Evolutionary conservation across 2,888 invertebrate species (phyloP).

Genomic region (Furcula furcula): DNA sequence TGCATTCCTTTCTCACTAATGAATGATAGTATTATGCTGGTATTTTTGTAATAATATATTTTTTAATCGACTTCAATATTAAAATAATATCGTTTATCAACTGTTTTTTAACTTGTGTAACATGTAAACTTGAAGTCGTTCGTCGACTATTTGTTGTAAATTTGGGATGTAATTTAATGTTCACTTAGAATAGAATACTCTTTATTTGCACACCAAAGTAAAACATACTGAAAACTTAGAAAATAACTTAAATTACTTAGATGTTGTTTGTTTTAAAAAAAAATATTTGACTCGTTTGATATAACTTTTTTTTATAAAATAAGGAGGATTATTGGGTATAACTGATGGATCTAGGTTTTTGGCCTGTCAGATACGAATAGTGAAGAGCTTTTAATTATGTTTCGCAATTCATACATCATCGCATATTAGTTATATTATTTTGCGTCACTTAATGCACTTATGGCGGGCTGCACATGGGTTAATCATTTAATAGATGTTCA

Average conservation of each 20-base stretch:
- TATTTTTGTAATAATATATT: too few species aligned
- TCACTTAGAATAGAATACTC: too few species aligned
- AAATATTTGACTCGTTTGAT: too few species aligned
- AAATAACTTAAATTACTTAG: too few species aligned
- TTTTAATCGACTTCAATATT: constrained; percentile 23
- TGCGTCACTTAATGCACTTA: constrained; percentile 64
- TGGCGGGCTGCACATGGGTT: constrained; percentile 17
- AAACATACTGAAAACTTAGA: too few species aligned
- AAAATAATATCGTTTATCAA: background rate
- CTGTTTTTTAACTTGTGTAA: background rate
- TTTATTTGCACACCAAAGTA: too few species aligned
- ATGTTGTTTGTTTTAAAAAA: too few species aligned
- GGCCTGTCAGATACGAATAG: constrained; percentile 5
- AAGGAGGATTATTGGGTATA: too few species aligned
- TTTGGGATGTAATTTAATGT: constrained; percentile 12
- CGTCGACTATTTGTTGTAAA: constrained; percentile 20
- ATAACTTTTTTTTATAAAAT: too few species aligned
- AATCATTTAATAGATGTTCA: too few species aligned
- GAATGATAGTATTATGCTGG: too few species aligned
- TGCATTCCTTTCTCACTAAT: background rate
- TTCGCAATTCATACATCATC: constrained; percentile 46
- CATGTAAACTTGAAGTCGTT: constrained; percentile 33
- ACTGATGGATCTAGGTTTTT: too few species aligned
- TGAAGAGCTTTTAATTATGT: constrained; percentile 27
- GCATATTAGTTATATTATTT: constrained; percentile 36